Percentiles rank a stretch among this genome's conserved stretches.
Conservation (phyloP, 2,888 invertebrate genomes). For the Steromphala cineraria region DNA sequence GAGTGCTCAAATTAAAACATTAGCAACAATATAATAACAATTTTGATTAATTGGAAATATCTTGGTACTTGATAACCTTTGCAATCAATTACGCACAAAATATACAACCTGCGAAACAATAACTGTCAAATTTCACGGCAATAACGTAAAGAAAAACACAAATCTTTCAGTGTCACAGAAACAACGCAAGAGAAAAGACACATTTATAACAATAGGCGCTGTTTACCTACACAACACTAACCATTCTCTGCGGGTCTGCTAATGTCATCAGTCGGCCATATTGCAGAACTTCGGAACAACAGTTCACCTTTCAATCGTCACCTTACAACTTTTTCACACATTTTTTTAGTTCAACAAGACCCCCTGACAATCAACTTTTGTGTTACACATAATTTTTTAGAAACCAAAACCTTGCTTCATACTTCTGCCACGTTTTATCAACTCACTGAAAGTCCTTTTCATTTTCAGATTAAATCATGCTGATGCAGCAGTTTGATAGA, state of each 20-base stretch:
- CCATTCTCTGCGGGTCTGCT: neutral
- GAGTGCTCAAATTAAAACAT: too few relatives aligned
- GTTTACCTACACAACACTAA: slow-evolving; percentile 9
- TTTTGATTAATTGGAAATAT: too few relatives aligned
- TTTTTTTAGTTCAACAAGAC: neutral
- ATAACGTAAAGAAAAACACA: slow-evolving; percentile 5
- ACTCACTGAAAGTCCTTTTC: too few relatives aligned
- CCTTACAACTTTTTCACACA: neutral
- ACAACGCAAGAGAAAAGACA: neutral
- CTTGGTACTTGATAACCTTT: too few relatives aligned
- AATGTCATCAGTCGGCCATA: neutral
- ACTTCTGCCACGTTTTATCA: too few relatives aligned
- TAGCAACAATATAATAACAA: too few relatives aligned
- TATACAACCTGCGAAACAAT: neutral
- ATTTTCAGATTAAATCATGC: too few relatives aligned
- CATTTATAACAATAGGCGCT: slow-evolving; percentile 1
- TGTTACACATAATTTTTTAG: neutral
- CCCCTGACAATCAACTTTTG: slow-evolving; percentile 13
- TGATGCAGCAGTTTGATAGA: too few relatives aligned
- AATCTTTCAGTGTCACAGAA: slow-evolving; percentile 4
- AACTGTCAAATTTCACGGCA: neutral
- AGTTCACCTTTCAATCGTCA: neutral
- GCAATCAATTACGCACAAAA: neutral
- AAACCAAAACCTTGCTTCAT: neutral
- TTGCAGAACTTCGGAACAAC: neutral